Evolutionary conservation across 2,888 invertebrate species (phyloP), one percentile per base, ranked within the genome.

Genomic region (Gibbula magus): DNA sequence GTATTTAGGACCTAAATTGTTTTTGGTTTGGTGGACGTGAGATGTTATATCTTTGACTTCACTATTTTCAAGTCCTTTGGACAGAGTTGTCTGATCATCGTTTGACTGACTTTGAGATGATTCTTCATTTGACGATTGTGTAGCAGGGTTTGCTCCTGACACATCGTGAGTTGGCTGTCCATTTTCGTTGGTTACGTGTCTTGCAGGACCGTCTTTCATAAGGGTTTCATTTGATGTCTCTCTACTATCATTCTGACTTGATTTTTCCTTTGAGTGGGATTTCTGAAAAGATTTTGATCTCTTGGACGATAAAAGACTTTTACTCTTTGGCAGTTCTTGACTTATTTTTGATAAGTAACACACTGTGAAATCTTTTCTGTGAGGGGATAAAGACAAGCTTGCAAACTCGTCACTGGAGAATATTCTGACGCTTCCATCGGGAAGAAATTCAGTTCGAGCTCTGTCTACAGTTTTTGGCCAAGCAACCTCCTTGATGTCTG

Each of bases 351-450:
- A 90, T 22, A 91, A 82, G 77, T 89, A 90, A 74, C 90, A 89
- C 7, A 91, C 86, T 4, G 90, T 91, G 81, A 91, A 90, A 77
- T 91, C 90, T 77, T 86, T 86, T 0, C 85, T 82, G 78, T 91
- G 90, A n/a, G 90, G 84, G 16, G 90, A 89, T 10, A 91, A 83
- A 18, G 89, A 84, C 7, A 91, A 25, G 79, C 89, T 89, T 13
- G 89, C 90, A 82, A 85, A 90, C 67, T 90, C 91, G 82, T 91
- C 90, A 54, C 79, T 78, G 7, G 91, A 90, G 53, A 86, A 87
- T 7, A 89, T 82, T 20, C 88, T 79, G 0, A 88, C 79, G 79
- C 90, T 87, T 18, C 90, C 90, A 84, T 91, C 90, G n/a, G 85
- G 85, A 5, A 88, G 79, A 13, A 86, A 77, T 29, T 89, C 89